Evolutionary conservation across 1,140 invertebrate genomes (phyloP).

Genomic region (Tribolium madens): DNA sequence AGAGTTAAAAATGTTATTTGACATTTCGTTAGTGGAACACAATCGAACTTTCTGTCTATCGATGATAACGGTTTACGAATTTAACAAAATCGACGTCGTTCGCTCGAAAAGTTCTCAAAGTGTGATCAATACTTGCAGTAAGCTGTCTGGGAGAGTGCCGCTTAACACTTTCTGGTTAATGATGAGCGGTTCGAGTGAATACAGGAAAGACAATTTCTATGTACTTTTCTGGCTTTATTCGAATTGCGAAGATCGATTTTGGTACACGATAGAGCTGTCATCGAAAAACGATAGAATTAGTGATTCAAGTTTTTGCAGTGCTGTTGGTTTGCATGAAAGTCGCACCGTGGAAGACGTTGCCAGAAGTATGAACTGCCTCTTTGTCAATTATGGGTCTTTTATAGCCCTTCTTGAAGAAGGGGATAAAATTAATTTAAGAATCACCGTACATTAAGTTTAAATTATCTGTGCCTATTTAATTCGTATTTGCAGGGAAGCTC

Average conservation of each 20-base stretch:
- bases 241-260: constrained; percentile 56
- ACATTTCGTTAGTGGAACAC: constrained; percentile 52
- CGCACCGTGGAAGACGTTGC: constrained; percentile 53
- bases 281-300: constrained; percentile 57
- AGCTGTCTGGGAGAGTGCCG: constrained; percentile 56
- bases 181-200: constrained; percentile 57
- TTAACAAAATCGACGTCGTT: constrained; percentile 52
- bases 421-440: constrained; percentile 57
- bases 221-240: constrained; percentile 61
- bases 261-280: constrained; percentile 59
- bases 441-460: constrained; percentile 57
- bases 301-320: constrained; percentile 58
- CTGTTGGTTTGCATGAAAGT: constrained; percentile 56
- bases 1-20: constrained; percentile 52
- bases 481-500: too few species aligned
- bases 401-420: constrained; percentile 57
- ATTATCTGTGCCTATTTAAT: background rate
- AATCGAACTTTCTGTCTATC: constrained; percentile 53
- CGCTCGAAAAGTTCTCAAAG: constrained; percentile 50
- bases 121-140: constrained; percentile 53
- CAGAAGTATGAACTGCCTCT: constrained; percentile 56
- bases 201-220: constrained; percentile 46
- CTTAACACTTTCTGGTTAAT: constrained; percentile 62
- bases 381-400: constrained; percentile 56
- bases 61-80: constrained; percentile 59